These are phyloP conservation scores for Oxystoma pomonae DNA, from an alignment of 2,888 invertebrate genomes.

Conservation along the genomic window DNA sequence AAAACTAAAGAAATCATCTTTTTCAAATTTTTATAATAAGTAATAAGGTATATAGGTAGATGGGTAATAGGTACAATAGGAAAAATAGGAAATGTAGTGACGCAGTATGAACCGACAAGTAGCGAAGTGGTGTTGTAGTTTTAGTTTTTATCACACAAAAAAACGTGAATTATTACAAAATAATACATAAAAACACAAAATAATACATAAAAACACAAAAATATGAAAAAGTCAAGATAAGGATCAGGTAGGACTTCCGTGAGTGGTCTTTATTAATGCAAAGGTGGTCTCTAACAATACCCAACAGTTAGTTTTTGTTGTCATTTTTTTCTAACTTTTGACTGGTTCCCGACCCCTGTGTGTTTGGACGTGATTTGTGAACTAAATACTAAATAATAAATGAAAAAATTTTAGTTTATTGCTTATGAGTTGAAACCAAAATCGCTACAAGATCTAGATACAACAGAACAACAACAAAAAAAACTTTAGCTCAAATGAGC, in stretches of 20 bases:
- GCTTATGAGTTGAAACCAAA: too few relatives aligned
- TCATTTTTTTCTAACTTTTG: not conserved
- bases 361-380: not conserved
- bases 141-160: not conserved
- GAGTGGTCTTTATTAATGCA: not conserved
- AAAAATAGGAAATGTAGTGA: not conserved
- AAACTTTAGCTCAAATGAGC: too few relatives aligned
- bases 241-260: too few relatives aligned
- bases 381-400: too few relatives aligned
- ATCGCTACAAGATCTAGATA: too few relatives aligned
- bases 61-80: not conserved
- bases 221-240: not conserved
- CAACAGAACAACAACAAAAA: too few relatives aligned
- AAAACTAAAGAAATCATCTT: not conserved
- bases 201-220: not conserved
- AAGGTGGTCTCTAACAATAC: not conserved
- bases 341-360: not conserved
- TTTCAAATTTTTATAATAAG: not conserved
- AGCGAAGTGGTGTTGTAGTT: not conserved
- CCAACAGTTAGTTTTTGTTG: not conserved
- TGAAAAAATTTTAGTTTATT: too few relatives aligned
- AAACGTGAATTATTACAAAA: not conserved
- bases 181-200: not conserved
- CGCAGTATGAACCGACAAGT: not conserved
- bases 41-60: not conserved